Conservation (phyloP, 2,888 invertebrate genomes). For the Temnothorax unifasciatus region DNA sequence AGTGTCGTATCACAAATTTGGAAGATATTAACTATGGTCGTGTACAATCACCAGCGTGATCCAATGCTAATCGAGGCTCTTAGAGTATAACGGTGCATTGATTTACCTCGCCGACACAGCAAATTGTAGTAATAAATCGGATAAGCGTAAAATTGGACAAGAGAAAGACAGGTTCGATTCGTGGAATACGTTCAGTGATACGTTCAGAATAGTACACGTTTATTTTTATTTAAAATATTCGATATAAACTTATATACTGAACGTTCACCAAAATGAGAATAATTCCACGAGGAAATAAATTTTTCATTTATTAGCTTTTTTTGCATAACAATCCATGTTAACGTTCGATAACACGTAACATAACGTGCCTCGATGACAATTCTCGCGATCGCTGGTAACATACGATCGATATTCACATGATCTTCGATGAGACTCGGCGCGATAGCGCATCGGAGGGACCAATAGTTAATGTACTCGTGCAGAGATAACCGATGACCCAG, state of each 20-base stretch:
- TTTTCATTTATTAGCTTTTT: not conserved
- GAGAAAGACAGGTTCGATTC: not conserved
- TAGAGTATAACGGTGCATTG: not conserved
- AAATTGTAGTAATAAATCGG: not conserved
- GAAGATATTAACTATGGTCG: conserved; percentile 21
- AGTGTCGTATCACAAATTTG: conserved; percentile 29
- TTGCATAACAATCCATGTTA: not conserved
- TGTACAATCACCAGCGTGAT: not conserved
- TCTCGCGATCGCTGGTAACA: conserved; percentile 30
- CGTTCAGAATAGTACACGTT: not conserved
- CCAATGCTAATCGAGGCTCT: not conserved
- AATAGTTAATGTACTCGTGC: conserved; percentile 52
- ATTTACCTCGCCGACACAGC: not conserved
- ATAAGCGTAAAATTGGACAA: not conserved
- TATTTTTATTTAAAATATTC: not conserved
- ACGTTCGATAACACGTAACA: conserved; percentile 16
- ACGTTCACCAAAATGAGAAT: not conserved
- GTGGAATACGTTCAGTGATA: not conserved
- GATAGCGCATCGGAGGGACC: conserved; percentile 36
- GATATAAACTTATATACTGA: not conserved
- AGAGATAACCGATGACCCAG: conserved; percentile 57
- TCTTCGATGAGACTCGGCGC: conserved; percentile 40
- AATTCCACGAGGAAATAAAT: not conserved
- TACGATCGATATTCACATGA: conserved; percentile 49
- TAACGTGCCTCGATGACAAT: conserved; percentile 31